Evolutionary conservation across 2,113 vertebrate genomes (phyloP).

Genomic region (Edolisoma coerulescens): DNA sequence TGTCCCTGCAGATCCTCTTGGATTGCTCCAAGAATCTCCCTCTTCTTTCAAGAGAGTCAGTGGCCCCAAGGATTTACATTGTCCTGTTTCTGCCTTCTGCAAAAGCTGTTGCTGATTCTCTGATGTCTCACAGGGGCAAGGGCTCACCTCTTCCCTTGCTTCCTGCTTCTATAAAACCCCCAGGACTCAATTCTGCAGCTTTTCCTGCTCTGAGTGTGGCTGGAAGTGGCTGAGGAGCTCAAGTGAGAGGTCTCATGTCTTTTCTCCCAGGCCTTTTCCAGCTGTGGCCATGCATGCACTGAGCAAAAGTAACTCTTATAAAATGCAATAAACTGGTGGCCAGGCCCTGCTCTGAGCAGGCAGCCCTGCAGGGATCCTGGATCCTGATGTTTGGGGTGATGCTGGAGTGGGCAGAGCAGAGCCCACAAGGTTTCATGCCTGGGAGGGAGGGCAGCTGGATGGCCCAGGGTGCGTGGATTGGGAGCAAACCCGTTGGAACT

Average conservation of each 20-base stretch:
- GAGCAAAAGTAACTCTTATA: not conserved
- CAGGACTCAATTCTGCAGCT: not conserved
- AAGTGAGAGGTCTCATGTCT: not conserved
- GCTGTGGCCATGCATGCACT: accelerated
- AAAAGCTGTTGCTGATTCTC: not conserved
- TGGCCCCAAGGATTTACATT: not conserved
- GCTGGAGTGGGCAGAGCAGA: not conserved
- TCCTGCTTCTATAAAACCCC: not conserved
- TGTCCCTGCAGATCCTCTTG: not conserved
- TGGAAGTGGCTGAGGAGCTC: not conserved
- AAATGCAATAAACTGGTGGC: accelerated
- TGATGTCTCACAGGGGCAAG: not conserved
- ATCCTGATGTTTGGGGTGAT: not conserved
- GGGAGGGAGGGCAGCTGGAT: not conserved
- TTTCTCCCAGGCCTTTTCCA: not conserved
- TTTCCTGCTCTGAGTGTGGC: not conserved
- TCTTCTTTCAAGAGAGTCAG: accelerated
- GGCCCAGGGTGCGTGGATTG: not conserved
- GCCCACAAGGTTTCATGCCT: not conserved
- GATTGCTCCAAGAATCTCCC: not conserved
- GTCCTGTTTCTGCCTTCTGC: not conserved
- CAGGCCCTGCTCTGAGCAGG: not conserved
- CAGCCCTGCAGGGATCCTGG: not conserved
- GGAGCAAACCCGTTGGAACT: not conserved
- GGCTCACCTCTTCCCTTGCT: not conserved